phyloP scores from a whole-genome alignment of 2,888 invertebrate species.

The Panopea generosa region DNA sequence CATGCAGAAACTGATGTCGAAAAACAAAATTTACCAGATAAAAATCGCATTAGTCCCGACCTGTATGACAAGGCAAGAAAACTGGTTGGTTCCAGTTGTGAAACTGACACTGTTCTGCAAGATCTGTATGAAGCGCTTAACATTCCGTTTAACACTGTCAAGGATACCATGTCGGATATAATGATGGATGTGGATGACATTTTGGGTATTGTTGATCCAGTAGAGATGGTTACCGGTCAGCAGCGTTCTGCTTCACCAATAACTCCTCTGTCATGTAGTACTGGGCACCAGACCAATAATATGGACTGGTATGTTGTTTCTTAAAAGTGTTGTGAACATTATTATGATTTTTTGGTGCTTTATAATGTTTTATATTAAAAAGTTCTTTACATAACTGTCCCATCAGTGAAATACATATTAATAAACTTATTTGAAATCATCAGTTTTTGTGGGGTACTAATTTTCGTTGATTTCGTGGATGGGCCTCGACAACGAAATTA shows the following conservation, averaged over 20 bases:
- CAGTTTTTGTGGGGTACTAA: too few species aligned
- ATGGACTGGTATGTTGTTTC: slow-evolving; percentile 46
- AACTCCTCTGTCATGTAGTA: slow-evolving; percentile 11
- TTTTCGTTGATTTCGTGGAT: too few species aligned
- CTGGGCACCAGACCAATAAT: slow-evolving; percentile 19
- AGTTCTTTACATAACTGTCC: too few species aligned
- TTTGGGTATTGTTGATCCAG: slow-evolving; percentile 28
- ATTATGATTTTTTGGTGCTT: too few species aligned
- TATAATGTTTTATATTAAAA: too few species aligned
- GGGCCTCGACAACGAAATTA: too few species aligned
- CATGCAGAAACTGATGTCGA: too few species aligned
- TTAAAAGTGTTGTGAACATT: slow-evolving; percentile 7
- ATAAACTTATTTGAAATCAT: too few species aligned
- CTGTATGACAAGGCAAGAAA: too few species aligned
- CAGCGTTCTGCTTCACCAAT: background rate
- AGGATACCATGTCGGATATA: slow-evolving; percentile 42
- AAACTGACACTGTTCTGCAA: slow-evolving; percentile 48
- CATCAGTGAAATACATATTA: too few species aligned
- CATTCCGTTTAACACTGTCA: slow-evolving; percentile 47
- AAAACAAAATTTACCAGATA: too few species aligned
- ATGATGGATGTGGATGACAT: slow-evolving; percentile 59
- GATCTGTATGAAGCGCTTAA: slow-evolving; percentile 66
- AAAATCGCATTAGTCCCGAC: too few species aligned
- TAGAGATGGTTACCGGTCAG: slow-evolving; percentile 10
- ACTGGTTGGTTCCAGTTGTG: background rate